Evolutionary conservation across 2,888 invertebrate genomes (phyloP), one percentile per base, ranked within the genome.

Genomic region (Deilephila porcellus): DNA sequence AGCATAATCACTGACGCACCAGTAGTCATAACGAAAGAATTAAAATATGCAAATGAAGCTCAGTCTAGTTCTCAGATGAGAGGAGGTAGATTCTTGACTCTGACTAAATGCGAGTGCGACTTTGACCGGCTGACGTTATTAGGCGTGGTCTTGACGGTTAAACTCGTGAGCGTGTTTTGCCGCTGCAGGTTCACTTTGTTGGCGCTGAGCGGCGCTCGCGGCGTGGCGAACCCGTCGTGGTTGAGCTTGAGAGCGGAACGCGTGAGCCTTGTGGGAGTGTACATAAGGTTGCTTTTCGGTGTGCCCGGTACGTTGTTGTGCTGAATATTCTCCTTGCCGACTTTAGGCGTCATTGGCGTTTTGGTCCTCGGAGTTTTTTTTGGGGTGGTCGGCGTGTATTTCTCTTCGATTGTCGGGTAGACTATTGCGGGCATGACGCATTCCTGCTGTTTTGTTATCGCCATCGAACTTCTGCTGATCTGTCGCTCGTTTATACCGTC

Each of bases 401-500:
- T 80, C 70, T 87, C 86, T 4, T 82, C 82, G 56, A 85, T 84
- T 0, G 78, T 77, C 3, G 85, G 78, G 76, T 79, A 87, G 3
- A 87, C 80, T 45, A 87, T 84, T 25, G 78, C 81, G 59, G 84
- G 87, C 20, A 81, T 3, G 11, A 73, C 52, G 20, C 17, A 45
- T 76, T 84, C 88, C 37, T 79, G 83, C 56, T 76, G 83, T 80
- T 80, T 92, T 8, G 76, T 83, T 63, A 71, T 90, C 60, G 84
- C 90, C 86, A 95, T 87, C 0, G 96, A 96, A 77, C 96, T 96
- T 75, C 96, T 94, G 37, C 95, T 86, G 76, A 95, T 94, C 71
- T 93, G 90, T 56, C 93, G 92, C 56, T 94, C 91, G 73, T 94
- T 91, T 67, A 96, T 91, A 75, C 92, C 88, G 59, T 95, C 95